Evolutionary conservation across 2,113 vertebrate species (phyloP).

Genomic region (Pterocles burchelli): DNA sequence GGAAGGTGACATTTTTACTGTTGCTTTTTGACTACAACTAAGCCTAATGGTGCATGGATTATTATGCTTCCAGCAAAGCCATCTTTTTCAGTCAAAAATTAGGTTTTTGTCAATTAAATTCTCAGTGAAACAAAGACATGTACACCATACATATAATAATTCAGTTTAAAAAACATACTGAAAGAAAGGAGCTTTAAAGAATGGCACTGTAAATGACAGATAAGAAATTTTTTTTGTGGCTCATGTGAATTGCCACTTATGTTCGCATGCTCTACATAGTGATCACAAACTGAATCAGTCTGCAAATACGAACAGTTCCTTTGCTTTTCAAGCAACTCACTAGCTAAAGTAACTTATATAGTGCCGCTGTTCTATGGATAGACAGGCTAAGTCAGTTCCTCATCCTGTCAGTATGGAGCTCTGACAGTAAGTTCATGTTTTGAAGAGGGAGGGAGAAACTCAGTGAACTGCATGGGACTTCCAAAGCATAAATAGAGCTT

Average conservation of each 20-base stretch:
- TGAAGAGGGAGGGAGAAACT: neutral
- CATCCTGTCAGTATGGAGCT: neutral
- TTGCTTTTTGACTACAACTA: slow-evolving; percentile 18
- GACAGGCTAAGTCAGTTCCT: neutral
- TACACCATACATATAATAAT: neutral
- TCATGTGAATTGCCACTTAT: neutral
- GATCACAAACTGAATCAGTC: neutral
- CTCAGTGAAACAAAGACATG: neutral
- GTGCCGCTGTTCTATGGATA: neutral
- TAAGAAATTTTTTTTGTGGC: neutral
- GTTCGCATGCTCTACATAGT: neutral
- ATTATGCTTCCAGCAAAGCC: slow-evolving; percentile 17
- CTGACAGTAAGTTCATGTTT: neutral
- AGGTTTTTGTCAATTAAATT: slow-evolving; percentile 49
- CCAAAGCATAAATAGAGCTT: neutral
- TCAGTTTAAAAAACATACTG: neutral
- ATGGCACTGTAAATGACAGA: neutral
- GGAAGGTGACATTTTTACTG: slow-evolving; percentile 35
- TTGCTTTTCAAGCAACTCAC: neutral
- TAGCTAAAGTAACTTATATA: neutral
- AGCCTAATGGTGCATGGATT: slow-evolving; percentile 28
- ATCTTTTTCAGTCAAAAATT: slow-evolving; percentile 21
- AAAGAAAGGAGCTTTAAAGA: slow-evolving; percentile 19
- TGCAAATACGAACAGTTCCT: neutral
- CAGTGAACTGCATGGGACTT: neutral